Evolutionary conservation across 2,888 invertebrate species (phyloP), one percentile per base, ranked within the genome.

Genomic region (Himalopsyche japonica): DNA sequence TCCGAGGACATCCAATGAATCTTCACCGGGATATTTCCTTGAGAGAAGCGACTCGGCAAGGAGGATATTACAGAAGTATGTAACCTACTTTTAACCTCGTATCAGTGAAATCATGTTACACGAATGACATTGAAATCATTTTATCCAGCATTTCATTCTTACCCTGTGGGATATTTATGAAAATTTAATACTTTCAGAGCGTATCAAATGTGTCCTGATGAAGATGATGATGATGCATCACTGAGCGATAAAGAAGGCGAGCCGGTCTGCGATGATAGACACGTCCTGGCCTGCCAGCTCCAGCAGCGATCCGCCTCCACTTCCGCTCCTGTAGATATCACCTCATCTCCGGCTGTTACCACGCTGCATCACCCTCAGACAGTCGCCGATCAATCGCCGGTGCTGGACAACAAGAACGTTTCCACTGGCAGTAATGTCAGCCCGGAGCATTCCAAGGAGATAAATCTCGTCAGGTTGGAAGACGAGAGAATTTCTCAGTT

Each of bases 41-140:
- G 98, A 98, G 90, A 94, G 98, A 87, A 98, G 98, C 87, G 97
- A 97, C 89, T 98, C 98, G 87, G 98, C 98, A 0, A 94, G 97
- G 87, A 96, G 97, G 89, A 98, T 97, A 0, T 93, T 98, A 85
- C 92, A 92, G 37, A 85, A 79, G 87, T 86, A 83, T 12, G 70
- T 30, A 27, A 43, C 43, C 3, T 43, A 7, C 30, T 70, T 20
- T 18, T 70, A 30, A 30, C 1, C 1, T 70, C 3, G 4, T 32
- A 32, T 32, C 6, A 32, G 32, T 6, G 32, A 32, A 32, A 32
- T 4, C 6, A 32, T 32, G 32, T 32, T 32, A 6, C 32, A 32
- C 32, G 6, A 37, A 7, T 8, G 37, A 37, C 37, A 4, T 32
- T 32, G 3, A 32, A 32, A 37, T 7, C 8, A 8, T 37, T 5